A percentile compares a stretch with the other conserved stretches of the same genome.
Conservation (phyloP, 1,140 invertebrate species). For the Zaprionus capensis region DNA sequence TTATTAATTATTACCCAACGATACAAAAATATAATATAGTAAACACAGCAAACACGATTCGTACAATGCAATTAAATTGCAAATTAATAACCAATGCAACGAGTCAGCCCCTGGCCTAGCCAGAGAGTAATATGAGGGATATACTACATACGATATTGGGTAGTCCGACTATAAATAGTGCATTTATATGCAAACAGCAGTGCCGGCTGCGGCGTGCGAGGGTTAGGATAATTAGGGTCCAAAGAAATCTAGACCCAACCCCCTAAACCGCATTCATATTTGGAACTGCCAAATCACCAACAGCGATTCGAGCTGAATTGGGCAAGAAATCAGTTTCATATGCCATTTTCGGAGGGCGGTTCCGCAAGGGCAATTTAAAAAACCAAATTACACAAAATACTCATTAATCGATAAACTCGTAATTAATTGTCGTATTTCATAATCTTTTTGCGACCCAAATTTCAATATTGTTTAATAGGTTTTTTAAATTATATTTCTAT, state of each 20-base stretch:
- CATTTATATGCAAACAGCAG: slow-evolving; percentile 72
- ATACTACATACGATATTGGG: not conserved
- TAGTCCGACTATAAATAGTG: slow-evolving; percentile 25
- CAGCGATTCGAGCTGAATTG: slow-evolving; percentile 30
- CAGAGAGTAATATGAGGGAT: not conserved
- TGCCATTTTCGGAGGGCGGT: slow-evolving; percentile 52
- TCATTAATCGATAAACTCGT: slow-evolving; percentile 26
- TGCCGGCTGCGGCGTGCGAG: slow-evolving; percentile 31
- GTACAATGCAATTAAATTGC: slow-evolving; percentile 21
- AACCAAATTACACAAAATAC: slow-evolving; percentile 47
- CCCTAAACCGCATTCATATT: slow-evolving; percentile 29
- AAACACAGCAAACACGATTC: slow-evolving; percentile 18
- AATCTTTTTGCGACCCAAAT: slow-evolving; percentile 54
- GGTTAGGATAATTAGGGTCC: slow-evolving; percentile 39
- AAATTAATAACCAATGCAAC: slow-evolving; percentile 39
- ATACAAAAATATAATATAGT: not conserved
- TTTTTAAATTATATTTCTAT: not conserved
- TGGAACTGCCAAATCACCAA: slow-evolving; percentile 51
- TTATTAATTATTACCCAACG: slow-evolving; percentile 29
- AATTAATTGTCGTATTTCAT: slow-evolving; percentile 45
- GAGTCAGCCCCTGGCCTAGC: slow-evolving; percentile 13
- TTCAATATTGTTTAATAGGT: slow-evolving; percentile 11
- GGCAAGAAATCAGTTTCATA: slow-evolving; percentile 54
- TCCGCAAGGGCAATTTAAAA: slow-evolving; percentile 53
- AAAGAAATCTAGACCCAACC: slow-evolving; percentile 19